Percentiles rank a stretch among this genome's conserved stretches.
Conservation (phyloP, 2,113 vertebrate species). For the Tragelaphus buxtoni region DNA sequence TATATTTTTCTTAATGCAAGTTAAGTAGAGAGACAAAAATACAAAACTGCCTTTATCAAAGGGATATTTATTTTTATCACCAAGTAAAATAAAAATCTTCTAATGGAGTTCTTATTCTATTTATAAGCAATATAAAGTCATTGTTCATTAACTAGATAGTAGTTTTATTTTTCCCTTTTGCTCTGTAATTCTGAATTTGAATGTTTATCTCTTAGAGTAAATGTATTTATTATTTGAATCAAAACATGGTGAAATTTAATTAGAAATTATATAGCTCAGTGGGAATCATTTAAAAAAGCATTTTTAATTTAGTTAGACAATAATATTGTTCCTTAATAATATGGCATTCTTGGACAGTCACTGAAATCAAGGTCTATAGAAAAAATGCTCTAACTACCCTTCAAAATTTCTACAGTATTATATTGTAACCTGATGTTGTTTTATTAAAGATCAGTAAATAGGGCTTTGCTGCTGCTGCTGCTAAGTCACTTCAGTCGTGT, state of each 20-base stretch:
- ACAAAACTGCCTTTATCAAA: constrained; percentile 1
- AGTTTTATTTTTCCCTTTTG: neutral
- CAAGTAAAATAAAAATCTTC: neutral
- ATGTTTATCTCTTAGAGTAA: constrained; percentile 20
- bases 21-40: constrained; percentile 15
- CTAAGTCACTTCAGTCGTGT: no score
- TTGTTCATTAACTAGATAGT: constrained; percentile 37
- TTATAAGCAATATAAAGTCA: constrained; percentile 40
- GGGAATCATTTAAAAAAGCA: neutral
- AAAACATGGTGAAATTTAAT: constrained; percentile 31
- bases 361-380: neutral
- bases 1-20: neutral
- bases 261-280: neutral
- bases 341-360: neutral
- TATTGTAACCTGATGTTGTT: neutral
- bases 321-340: neutral
- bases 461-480: neutral
- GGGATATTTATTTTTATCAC: constrained; percentile 9
- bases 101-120: neutral
- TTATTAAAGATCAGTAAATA: neutral
- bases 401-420: neutral
- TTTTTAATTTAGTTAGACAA: neutral
- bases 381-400: neutral
- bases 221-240: constrained; percentile 23
- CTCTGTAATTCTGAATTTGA: neutral